Percentiles rank a stretch among this genome's conserved stretches.
Evolutionary conservation across 1,140 invertebrate species (phyloP).

Genomic region (Saccostrea glomerata): DNA sequence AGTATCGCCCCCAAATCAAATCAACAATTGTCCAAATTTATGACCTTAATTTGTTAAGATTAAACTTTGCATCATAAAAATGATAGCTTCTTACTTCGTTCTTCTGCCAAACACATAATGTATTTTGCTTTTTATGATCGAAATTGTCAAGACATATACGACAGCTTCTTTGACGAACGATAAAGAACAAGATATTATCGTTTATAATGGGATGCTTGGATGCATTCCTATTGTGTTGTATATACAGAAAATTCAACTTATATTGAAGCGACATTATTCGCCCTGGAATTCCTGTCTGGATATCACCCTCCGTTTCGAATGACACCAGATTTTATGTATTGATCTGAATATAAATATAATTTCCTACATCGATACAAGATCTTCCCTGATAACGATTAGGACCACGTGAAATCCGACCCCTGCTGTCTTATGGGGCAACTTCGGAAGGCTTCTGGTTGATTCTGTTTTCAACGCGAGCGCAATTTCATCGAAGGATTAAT

Average conservation of each 20-base stretch:
- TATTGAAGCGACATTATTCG: neutral
- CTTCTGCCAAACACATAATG: neutral
- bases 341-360: conserved; percentile 18
- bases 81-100: neutral
- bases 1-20: neutral
- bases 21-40: neutral
- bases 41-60: conserved; percentile 8
- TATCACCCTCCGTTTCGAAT: conserved; percentile 20
- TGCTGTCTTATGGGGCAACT: conserved; percentile 8
- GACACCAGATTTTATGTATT: conserved; percentile 27
- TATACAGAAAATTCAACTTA: neutral
- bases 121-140: neutral
- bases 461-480: neutral
- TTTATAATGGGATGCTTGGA: neutral
- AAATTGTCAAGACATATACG: neutral
- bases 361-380: conserved; percentile 21
- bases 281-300: neutral
- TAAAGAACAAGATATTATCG: conserved; percentile 9
- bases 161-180: neutral
- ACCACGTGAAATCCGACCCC: neutral
- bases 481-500: neutral
- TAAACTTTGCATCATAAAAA: neutral
- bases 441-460: neutral
- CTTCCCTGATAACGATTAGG: neutral
- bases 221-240: neutral